Evolutionary conservation across 2,113 vertebrate species (phyloP).

Genomic region (Echinops telfairi): DNA sequence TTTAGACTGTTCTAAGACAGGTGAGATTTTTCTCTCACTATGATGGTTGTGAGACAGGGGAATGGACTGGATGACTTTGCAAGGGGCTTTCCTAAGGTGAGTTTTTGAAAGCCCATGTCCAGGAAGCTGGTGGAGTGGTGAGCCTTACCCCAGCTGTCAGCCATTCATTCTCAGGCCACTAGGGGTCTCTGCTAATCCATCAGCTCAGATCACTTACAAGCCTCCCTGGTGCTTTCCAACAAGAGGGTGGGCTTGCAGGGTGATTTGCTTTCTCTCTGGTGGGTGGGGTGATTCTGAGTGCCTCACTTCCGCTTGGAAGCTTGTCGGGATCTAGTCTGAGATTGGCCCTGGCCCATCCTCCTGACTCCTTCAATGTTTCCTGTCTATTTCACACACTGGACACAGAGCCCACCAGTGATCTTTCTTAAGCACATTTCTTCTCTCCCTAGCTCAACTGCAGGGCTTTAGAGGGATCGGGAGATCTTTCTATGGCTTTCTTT

Average conservation of each 20-base stretch:
- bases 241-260: not conserved
- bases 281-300: not conserved
- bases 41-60: not conserved
- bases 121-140: rapidly evolving
- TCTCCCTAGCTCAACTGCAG: not conserved
- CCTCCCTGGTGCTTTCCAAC: not conserved
- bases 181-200: conserved; percentile 84
- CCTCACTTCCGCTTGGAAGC: not conserved
- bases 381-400: not conserved
- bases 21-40: not conserved
- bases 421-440: not conserved
- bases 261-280: not conserved
- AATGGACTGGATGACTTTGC: not conserved
- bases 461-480: not conserved
- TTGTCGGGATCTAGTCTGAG: not conserved
- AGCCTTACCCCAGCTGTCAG: not conserved
- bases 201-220: not conserved
- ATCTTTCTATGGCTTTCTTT: not conserved
- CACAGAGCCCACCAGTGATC: not conserved
- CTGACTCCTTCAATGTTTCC: not conserved
- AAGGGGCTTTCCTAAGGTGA: not conserved
- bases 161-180: conserved; percentile 70
- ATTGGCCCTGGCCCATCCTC: not conserved
- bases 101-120: conserved; percentile 9
- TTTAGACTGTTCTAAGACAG: conserved; percentile 28